Evolutionary conservation across 2,888 invertebrate species (phyloP).

Genomic region (Digitonthophagus gazella): DNA sequence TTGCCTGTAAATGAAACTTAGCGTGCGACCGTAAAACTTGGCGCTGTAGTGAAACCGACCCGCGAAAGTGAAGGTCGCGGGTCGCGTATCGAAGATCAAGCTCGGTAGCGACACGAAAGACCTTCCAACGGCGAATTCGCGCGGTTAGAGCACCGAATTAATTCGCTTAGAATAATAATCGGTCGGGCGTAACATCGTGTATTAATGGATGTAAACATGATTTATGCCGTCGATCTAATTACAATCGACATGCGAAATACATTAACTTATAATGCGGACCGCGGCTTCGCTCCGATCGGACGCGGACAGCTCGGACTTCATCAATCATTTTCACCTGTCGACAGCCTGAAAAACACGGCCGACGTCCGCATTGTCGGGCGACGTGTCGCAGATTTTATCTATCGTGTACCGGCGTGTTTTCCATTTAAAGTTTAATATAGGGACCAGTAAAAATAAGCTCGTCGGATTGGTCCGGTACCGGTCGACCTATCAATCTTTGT

Average conservation of each 20-base stretch:
- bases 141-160: background rate
- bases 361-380: background rate
- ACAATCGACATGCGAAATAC: constrained; percentile 16
- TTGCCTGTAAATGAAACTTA: background rate
- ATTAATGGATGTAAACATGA: constrained; percentile 18
- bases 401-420: background rate
- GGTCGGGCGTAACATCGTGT: constrained; percentile 3
- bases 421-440: background rate
- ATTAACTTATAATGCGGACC: constrained; percentile 9
- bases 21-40: background rate
- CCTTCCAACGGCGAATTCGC: background rate
- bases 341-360: background rate
- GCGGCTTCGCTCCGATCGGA: background rate
- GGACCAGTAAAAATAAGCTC: background rate
- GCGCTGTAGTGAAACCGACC: background rate
- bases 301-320: background rate
- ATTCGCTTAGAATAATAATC: constrained; percentile 11
- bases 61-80: background rate
- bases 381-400: background rate
- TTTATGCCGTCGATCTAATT: constrained; percentile 13
- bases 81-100: background rate
- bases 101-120: background rate
- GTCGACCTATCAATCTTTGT: background rate
- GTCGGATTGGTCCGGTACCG: background rate
- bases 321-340: background rate